Base-by-base conservation (phyloP, 2,797 vertebrate species). In the Clarias fuscus region DNA sequence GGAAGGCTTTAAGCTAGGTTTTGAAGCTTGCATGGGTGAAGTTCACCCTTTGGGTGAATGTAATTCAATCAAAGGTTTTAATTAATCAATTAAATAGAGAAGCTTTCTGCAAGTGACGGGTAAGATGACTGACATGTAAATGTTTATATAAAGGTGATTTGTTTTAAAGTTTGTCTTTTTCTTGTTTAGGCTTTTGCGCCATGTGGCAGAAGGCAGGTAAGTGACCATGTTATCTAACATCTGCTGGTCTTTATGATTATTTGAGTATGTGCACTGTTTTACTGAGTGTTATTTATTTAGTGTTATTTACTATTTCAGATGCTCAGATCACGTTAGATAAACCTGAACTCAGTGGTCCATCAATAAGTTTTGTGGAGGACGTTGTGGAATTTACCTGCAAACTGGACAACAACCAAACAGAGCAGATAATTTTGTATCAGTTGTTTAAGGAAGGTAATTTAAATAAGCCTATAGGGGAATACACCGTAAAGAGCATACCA, bases 401-500 rank as follows among this genome's bases (percentile, higher is more conserved):
- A 0, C 20, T 85, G 30, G 68, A 56, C 1, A 37, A 56, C 0
- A 22, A 4, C 1, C 43, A 20, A 14, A 4, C 2, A 24, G 13
- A 30, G 0, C 0, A 84, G 56, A 2, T 22, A 5, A 37, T 90
- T 33, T 1, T 15, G 0, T 88, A 88, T 1, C 0, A 84, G 8
- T 14, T 88, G 0, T 85, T 64, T 27, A 11, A 24, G 0, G 62
- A 85, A 2, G 5, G 8, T 2, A 27, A 79, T 62, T 33, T 17
- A 10, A 7, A 6, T 5, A 85, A n/a, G 53, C 0, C 0, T 0
- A 6, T 75, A 0, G 4, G 0, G 0, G 18, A n/a, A 0, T 20
- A 59, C 40, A 70, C 1, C 7, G n/a, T 18, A 37, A 53, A 62
- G 10, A 88, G 17, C 0, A 0, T 0, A 76, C 24, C 20, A 18